Percentiles rank a stretch among this genome's conserved stretches.
Conservation (phyloP, 2,113 vertebrate species). For the Balaeniceps rex region DNA sequence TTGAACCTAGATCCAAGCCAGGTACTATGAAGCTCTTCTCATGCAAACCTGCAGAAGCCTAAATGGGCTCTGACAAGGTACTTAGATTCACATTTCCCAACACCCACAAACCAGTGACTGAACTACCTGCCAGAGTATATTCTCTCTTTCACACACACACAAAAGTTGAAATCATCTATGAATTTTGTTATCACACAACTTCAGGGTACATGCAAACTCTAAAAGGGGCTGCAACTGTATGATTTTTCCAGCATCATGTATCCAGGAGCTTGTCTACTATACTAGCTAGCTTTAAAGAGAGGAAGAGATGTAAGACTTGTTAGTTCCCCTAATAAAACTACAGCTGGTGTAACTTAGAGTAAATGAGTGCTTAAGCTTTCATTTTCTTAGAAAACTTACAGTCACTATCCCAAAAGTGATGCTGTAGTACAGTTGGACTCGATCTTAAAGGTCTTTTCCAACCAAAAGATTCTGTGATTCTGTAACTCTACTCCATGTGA, state of each 20-base stretch:
- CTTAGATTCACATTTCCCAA: background rate
- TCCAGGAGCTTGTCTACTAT: background rate
- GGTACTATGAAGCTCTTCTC: background rate
- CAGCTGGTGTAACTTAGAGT: background rate
- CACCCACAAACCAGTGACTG: background rate
- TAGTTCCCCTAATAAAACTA: background rate
- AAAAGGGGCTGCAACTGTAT: background rate
- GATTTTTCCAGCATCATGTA: background rate
- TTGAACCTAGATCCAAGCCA: background rate
- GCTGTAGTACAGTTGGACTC: too few species aligned
- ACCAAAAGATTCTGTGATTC: too few species aligned
- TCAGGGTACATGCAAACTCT: rapidly evolving
- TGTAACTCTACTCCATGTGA: background rate
- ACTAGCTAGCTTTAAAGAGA: background rate
- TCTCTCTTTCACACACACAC: background rate
- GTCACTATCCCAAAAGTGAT: background rate
- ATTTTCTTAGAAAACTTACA: background rate
- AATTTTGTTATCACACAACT: background rate
- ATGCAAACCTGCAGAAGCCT: background rate
- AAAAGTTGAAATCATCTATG: background rate
- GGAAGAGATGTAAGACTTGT: background rate
- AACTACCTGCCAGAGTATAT: background rate
- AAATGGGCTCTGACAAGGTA: background rate
- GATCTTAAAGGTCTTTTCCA: too few species aligned
- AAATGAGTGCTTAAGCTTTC: background rate